phyloP scores from a whole-genome alignment of 2,113 vertebrate genomes.

The human region GRCh38 chrX:26127501-26128000 shows the following conservation, averaged over 20 bases:
- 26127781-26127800: not conserved
- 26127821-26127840: not conserved
- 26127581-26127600: constrained; percentile 70
- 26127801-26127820: not conserved
- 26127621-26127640: constrained; percentile 67
- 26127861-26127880: constrained; percentile 12
- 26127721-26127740: constrained; percentile 55
- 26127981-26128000: not conserved
- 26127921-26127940: constrained; percentile 18
- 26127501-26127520: constrained; percentile 50
- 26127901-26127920: constrained; percentile 8
- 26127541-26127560: constrained; percentile 72
- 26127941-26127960: constrained; percentile 17
- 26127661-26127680: not conserved
- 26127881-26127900: constrained; percentile 21
- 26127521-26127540: constrained; percentile 69
- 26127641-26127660: constrained; percentile 52
- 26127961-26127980: not conserved
- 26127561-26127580: constrained; percentile 74
- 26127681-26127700: constrained; percentile 54
- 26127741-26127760: constrained; percentile 29
- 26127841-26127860: not conserved
- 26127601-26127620: constrained; percentile 73
- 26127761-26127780: constrained; percentile 59
- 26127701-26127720: constrained; percentile 33